Conservation (phyloP, 2,888 invertebrate species). For the Eudemis profundana region DNA sequence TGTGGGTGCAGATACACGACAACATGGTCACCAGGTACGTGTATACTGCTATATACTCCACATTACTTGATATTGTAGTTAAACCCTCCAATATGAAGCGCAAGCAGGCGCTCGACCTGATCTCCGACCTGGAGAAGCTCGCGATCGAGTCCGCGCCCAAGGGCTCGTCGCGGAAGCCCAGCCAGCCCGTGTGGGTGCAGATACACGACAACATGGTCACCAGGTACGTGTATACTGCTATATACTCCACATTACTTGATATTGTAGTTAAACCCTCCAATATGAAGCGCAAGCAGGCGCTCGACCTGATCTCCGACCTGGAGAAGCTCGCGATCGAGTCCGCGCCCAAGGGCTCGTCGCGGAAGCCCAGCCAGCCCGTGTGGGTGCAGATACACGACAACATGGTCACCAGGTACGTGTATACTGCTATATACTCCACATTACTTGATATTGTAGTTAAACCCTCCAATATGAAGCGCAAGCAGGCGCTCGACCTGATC, state of each 20-base stretch:
- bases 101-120: constrained; percentile 87
- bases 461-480: constrained; percentile 91
- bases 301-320: constrained; percentile 79
- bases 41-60: too few relatives aligned
- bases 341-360: constrained; percentile 63
- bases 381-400: constrained; percentile 83
- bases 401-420: constrained; percentile 63
- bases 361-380: constrained; percentile 64
- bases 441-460: too few relatives aligned
- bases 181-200: constrained; percentile 71
- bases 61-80: too few relatives aligned
- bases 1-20: constrained; percentile 80
- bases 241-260: too few relatives aligned
- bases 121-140: constrained; percentile 78
- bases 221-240: constrained; percentile 46
- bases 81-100: constrained; percentile 92
- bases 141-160: constrained; percentile 69
- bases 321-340: constrained; percentile 77
- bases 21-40: constrained; percentile 72
- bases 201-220: constrained; percentile 82
- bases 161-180: constrained; percentile 64
- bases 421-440: too few relatives aligned
- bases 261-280: too few relatives aligned
- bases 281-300: constrained; percentile 91
- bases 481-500: constrained; percentile 87